phyloP scores from a whole-genome alignment of 2,113 vertebrate species.

The Ciconia maguari region DNA sequence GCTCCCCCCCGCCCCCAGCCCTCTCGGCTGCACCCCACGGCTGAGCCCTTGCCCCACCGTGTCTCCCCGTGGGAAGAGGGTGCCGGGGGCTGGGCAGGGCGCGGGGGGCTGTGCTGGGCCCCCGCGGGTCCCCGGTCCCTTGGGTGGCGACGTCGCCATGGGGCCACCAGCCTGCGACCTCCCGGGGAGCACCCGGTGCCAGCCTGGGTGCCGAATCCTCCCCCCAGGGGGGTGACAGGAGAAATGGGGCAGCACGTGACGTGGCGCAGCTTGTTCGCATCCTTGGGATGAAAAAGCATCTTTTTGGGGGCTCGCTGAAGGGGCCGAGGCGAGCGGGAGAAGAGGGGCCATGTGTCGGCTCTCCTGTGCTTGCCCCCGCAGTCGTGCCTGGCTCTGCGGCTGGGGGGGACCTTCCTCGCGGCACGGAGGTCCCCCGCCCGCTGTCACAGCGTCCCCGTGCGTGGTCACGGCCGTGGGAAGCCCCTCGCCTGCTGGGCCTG shows the following conservation, averaged over 20 bases:
- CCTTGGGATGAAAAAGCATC: neutral
- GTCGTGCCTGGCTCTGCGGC: neutral
- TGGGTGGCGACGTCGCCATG: neutral
- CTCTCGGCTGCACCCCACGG: neutral
- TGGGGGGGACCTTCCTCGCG: neutral
- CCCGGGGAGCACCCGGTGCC: neutral
- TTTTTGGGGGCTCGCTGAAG: neutral
- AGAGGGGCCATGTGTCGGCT: accelerated
- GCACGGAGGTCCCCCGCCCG: neutral
- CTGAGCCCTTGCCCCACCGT: neutral
- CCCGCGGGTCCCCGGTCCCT: neutral
- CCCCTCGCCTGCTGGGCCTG: neutral
- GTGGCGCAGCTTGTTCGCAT: accelerated
- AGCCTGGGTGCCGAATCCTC: too few relatives aligned
- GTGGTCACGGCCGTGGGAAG: too few relatives aligned
- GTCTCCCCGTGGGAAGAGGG: neutral
- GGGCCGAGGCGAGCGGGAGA: neutral
- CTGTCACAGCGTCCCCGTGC: neutral
- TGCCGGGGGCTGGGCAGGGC: neutral
- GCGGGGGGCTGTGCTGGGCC: too few relatives aligned
- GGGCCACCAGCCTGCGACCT: neutral
- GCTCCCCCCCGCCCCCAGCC: neutral
- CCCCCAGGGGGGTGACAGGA: neutral
- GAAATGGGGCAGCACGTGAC: neutral
- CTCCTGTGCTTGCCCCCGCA: too few relatives aligned